A percentile compares a stretch with the other conserved stretches of the same genome.
Evolutionary conservation across 2,113 vertebrate genomes (phyloP).

Genomic region (Baryphthengus martii): DNA sequence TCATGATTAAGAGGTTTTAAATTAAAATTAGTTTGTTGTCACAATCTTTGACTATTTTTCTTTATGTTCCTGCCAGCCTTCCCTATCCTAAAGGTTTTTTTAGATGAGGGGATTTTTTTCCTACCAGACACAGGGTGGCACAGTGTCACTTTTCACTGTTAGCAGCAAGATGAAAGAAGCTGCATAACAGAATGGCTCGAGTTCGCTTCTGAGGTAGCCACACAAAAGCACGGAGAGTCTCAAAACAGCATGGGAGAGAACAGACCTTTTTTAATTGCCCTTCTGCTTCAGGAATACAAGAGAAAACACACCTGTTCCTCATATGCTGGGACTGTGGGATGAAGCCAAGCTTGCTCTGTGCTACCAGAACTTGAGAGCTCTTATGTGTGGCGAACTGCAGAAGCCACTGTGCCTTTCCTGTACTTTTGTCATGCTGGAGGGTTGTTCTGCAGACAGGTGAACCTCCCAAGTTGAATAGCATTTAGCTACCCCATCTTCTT

Average conservation of each 20-base stretch:
- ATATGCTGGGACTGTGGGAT: background rate
- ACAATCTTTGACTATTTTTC: background rate
- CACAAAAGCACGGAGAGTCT: background rate
- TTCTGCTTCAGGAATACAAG: background rate
- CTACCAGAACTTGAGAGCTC: background rate
- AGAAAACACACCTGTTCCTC: background rate
- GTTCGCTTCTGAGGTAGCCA: background rate
- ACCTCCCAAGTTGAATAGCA: background rate
- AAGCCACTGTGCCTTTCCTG: background rate
- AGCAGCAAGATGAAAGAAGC: background rate
- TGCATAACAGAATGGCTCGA: background rate
- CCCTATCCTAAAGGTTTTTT: background rate
- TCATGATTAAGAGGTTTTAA: background rate
- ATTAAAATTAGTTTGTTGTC: conserved; percentile 51
- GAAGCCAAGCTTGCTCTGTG: background rate
- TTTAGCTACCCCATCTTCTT: background rate
- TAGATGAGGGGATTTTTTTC: background rate
- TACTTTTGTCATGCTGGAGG: background rate
- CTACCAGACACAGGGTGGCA: conserved; percentile 18
- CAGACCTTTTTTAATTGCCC: background rate
- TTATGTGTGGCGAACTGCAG: background rate
- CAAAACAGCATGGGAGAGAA: background rate
- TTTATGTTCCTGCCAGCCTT: background rate
- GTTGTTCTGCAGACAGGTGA: background rate
- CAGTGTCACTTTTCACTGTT: background rate